Percentiles rank a stretch among this genome's conserved stretches.
Evolutionary conservation across 2,113 vertebrate species (phyloP).

Genomic region (Ceuthmochares aereus): DNA sequence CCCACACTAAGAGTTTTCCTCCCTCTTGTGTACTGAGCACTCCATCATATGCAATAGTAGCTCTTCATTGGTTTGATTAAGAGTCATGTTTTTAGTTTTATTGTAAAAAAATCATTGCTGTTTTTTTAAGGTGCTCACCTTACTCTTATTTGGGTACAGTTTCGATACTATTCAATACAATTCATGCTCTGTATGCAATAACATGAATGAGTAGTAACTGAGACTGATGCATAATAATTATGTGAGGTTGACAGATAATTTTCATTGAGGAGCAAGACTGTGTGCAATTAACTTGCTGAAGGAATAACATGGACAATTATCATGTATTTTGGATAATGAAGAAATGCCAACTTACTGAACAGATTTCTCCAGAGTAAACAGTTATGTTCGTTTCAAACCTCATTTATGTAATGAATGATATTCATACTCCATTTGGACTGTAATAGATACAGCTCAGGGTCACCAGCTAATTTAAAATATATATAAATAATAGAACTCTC

Average conservation of each 20-base stretch:
- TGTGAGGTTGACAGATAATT: conserved; percentile 58
- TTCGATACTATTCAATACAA: background rate
- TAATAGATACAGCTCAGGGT: conserved; percentile 16
- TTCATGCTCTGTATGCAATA: background rate
- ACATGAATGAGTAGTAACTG: background rate
- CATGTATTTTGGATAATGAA: conserved; percentile 68
- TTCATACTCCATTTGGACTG: conserved; percentile 35
- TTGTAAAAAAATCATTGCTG: background rate
- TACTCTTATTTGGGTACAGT: background rate
- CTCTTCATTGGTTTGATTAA: background rate
- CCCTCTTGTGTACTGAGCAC: background rate
- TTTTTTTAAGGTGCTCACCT: background rate
- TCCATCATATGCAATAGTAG: accelerated
- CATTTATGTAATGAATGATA: conserved; percentile 53
- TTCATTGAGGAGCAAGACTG: conserved; percentile 23
- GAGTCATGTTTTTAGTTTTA: background rate
- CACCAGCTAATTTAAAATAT: conserved; percentile 37
- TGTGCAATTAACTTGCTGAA: conserved; percentile 71
- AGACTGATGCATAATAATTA: conserved; percentile 37
- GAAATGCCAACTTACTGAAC: conserved; percentile 67
- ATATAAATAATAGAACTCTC: background rate
- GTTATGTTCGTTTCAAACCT: conserved; percentile 34
- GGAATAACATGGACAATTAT: conserved; percentile 67
- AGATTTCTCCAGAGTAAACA: conserved; percentile 69
- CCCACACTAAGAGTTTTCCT: background rate